Conservation (phyloP, 2,888 invertebrate genomes). For the Conistra vaccinii region DNA sequence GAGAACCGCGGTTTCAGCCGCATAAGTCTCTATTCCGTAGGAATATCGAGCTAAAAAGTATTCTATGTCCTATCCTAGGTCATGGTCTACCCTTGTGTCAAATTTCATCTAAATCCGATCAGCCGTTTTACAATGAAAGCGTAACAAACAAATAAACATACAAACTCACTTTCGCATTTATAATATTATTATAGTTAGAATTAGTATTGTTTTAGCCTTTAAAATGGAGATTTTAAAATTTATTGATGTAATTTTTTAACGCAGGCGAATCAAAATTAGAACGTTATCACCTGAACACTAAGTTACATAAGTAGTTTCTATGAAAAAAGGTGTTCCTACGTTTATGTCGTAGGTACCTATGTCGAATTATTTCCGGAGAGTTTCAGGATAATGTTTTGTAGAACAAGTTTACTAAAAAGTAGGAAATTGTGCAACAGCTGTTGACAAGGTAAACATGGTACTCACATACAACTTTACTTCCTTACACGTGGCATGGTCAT, state of each 20-base stretch:
- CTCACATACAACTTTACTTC: constrained; percentile 1
- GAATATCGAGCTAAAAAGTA: too few species aligned
- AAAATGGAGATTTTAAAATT: too few species aligned
- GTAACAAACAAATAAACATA: too few species aligned
- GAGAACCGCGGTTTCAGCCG: too few species aligned
- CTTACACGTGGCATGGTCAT: constrained; percentile 9
- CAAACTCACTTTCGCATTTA: too few species aligned
- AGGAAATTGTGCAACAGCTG: background rate
- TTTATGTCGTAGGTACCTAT: background rate
- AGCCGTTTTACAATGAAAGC: too few species aligned
- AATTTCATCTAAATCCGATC: too few species aligned
- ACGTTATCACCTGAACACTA: background rate
- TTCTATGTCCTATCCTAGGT: too few species aligned
- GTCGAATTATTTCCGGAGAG: background rate
- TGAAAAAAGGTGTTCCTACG: background rate
- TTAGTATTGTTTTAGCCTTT: background rate
- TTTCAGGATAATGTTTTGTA: background rate
- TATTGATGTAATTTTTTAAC: background rate
- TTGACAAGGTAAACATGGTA: background rate
- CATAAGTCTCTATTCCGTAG: too few species aligned
- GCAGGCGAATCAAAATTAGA: background rate
- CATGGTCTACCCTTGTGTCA: too few species aligned
- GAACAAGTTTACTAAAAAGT: background rate
- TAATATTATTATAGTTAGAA: background rate
- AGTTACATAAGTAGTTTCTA: background rate